phyloP scores from a whole-genome alignment of 2,113 vertebrate species.

The Holacanthus passer region DNA sequence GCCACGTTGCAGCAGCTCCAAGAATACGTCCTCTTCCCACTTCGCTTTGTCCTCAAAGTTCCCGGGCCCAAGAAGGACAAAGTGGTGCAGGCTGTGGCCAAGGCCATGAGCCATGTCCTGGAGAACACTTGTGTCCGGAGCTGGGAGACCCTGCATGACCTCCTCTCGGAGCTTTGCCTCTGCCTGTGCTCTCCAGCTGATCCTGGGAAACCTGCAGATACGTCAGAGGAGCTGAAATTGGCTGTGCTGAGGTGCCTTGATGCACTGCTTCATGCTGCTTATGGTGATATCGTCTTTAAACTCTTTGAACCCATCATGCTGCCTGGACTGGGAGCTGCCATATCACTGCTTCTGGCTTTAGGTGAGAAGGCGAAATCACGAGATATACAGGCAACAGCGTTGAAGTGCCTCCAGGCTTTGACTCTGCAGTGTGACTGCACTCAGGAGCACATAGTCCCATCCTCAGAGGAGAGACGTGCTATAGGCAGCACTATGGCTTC shows the following conservation, averaged over 20 bases:
- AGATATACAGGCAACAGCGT: conserved; percentile 85
- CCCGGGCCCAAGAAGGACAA: conserved; percentile 86
- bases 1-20: conserved; percentile 92
- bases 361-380: conserved; percentile 89
- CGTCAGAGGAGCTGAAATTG: conserved; percentile 91
- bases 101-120: conserved; percentile 87
- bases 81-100: conserved; percentile 86
- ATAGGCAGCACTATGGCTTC: conserved; percentile 90
- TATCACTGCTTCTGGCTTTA: conserved; percentile 90
- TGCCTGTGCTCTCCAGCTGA: conserved; percentile 86
- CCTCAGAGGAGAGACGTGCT: conserved; percentile 63
- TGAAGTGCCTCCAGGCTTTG: conserved; percentile 89
- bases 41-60: conserved; percentile 90
- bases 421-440: conserved; percentile 89
- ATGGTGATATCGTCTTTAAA: conserved; percentile 84
- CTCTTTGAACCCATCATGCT: conserved; percentile 89
- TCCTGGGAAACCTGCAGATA: conserved; percentile 74
- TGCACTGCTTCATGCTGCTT: conserved; percentile 89
- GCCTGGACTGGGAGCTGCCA: conserved; percentile 89
- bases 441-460: conserved; percentile 75
- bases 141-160: conserved; percentile 87
- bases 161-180: conserved; percentile 91
- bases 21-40: conserved; percentile 94
- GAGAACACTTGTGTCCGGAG: conserved; percentile 88
- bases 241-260: conserved; percentile 85